Evolutionary conservation across 37 sponge, comb jelly and placozoan species (phyloP).

Genomic region (Crambe crambe): DNA sequence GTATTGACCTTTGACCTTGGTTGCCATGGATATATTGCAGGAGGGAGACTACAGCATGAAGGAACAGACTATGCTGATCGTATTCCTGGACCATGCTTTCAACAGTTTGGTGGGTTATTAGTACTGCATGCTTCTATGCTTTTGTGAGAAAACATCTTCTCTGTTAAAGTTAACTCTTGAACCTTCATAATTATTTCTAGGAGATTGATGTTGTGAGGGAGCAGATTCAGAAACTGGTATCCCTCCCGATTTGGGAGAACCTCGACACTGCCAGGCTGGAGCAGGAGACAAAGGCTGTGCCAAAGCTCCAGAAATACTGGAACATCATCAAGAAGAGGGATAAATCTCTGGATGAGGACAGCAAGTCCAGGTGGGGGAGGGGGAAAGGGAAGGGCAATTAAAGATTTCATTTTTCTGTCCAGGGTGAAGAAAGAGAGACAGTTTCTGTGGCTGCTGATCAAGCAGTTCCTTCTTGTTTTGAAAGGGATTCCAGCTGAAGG

Average conservation of each 20-base stretch:
- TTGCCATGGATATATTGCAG: constrained; percentile 4
- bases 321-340: constrained; percentile 77
- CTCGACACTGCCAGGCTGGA: constrained; percentile 75
- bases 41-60: constrained; percentile 60
- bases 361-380: not conserved
- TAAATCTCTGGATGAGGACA: constrained; percentile 26
- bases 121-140: not conserved
- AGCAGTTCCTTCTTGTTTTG: constrained; percentile 77
- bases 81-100: constrained; percentile 94
- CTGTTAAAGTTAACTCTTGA: not conserved
- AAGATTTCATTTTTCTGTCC: not conserved
- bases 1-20: not conserved
- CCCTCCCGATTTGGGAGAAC: constrained; percentile 83
- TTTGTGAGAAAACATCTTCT: too few species aligned
- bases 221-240: constrained; percentile 87
- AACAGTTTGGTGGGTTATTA: constrained; percentile 87
- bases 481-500: constrained; percentile 66
- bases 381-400: not conserved
- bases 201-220: constrained; percentile 91
- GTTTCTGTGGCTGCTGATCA: constrained; percentile 76
- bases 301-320: constrained; percentile 81
- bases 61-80: constrained; percentile 78
- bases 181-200: constrained; percentile 28
- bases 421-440: constrained; percentile 57
- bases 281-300: constrained; percentile 58